These are phyloP conservation scores for Poecilia gillii DNA, from an alignment of 2,797 vertebrate genomes.

Conservation along the genomic window DNA sequence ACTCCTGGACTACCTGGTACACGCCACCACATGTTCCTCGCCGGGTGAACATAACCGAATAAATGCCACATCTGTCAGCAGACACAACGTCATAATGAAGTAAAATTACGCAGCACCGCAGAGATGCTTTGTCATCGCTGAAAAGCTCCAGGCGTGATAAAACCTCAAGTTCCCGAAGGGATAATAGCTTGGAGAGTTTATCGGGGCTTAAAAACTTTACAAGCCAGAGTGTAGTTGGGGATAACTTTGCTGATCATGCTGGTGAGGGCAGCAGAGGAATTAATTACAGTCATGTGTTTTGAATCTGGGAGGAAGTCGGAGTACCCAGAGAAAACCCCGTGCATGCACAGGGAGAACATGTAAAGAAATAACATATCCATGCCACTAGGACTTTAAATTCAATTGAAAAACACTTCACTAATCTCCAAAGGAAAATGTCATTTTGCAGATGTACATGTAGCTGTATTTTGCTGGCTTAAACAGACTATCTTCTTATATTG, in stretches of 20 bases:
- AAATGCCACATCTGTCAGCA: conserved; percentile 22
- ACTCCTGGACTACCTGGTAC: conserved; percentile 35
- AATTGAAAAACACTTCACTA: background rate
- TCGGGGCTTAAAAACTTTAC: conserved; percentile 47
- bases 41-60: conserved; percentile 22
- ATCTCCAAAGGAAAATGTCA: background rate
- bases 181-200: conserved; percentile 43
- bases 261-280: conserved; percentile 36
- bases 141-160: conserved; percentile 33
- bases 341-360: background rate
- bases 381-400: background rate
- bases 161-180: conserved; percentile 24
- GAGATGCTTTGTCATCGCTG: conserved; percentile 38
- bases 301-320: background rate
- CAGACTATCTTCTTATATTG: background rate
- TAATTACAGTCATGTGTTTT: background rate
- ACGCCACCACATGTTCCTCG: conserved; percentile 20
- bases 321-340: background rate
- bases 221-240: conserved; percentile 57
- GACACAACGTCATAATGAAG: conserved; percentile 1
- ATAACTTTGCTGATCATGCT: conserved; percentile 51
- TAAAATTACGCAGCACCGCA: conserved; percentile 36
- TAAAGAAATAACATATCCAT: background rate
- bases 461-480: background rate
- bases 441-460: background rate